Conservation (phyloP, 2,797 vertebrate genomes). For the Alauda arvensis region DNA sequence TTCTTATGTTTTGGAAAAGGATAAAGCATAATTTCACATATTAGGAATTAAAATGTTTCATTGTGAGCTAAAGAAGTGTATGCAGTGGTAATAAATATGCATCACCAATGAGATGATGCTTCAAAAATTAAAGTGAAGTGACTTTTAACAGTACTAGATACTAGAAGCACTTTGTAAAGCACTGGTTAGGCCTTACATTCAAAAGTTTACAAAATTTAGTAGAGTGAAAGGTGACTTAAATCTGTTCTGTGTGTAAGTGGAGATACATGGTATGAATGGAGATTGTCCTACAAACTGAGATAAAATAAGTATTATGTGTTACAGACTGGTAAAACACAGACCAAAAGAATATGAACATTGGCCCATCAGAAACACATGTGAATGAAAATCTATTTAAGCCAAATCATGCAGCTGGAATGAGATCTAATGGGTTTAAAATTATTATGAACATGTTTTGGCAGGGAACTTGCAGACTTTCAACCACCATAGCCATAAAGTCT, state of each 20-base stretch:
- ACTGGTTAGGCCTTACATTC: background rate
- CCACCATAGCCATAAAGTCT: background rate
- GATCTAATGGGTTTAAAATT: background rate
- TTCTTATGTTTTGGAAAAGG: background rate
- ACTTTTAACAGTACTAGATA: background rate
- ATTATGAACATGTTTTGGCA: background rate
- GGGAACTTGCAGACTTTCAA: background rate
- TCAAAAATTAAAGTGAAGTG: background rate
- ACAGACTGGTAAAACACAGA: background rate
- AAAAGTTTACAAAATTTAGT: background rate
- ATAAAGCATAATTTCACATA: background rate
- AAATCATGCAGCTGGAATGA: background rate
- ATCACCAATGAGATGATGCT: background rate
- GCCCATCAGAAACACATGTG: background rate
- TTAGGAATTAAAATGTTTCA: background rate
- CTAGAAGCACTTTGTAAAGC: background rate
- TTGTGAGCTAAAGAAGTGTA: background rate
- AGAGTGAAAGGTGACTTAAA: background rate
- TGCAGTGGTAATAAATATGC: background rate
- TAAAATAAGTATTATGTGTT: background rate
- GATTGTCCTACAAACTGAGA: background rate
- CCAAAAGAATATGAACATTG: background rate
- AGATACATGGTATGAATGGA: background rate
- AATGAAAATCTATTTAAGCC: background rate
- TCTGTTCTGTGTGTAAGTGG: background rate